A percentile compares a stretch with the other conserved stretches of the same genome.
phyloP scores from a whole-genome alignment of 2,797 vertebrate genomes.

The Falco columbarius region DNA sequence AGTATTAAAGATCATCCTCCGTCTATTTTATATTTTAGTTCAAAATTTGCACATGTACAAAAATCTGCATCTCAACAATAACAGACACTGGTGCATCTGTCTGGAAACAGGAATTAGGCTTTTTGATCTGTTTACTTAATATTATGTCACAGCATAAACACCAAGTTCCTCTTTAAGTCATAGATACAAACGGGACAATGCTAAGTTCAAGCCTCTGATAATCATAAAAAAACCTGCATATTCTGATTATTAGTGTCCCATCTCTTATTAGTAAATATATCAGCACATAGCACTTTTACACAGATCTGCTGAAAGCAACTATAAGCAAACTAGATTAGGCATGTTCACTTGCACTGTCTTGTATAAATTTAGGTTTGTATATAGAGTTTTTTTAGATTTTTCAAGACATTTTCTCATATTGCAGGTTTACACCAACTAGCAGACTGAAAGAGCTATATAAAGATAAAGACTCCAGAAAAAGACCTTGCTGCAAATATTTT shows the following conservation, averaged over 20 bases:
- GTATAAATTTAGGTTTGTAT: not conserved
- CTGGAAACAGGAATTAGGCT: not conserved
- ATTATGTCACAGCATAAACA: not conserved
- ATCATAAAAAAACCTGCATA: not conserved
- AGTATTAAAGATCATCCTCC: not conserved
- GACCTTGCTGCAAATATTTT: not conserved
- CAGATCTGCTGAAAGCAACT: not conserved
- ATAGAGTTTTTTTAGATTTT: not conserved
- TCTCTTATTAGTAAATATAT: not conserved
- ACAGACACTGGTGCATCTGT: not conserved
- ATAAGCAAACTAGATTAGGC: not conserved
- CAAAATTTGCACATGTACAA: not conserved
- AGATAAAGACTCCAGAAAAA: conserved; percentile 6
- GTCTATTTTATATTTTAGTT: not conserved
- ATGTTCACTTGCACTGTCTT: not conserved
- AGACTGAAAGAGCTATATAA: not conserved
- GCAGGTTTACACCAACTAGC: not conserved
- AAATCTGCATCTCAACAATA: not conserved
- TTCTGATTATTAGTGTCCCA: not conserved
- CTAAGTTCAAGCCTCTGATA: not conserved
- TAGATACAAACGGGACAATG: not conserved
- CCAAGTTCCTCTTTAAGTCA: not conserved
- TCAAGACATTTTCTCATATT: not conserved
- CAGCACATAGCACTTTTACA: not conserved
- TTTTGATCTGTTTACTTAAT: not conserved